Base-by-base conservation (phyloP, 2,113 vertebrate species). In the Andinoacara biseriatus region DNA sequence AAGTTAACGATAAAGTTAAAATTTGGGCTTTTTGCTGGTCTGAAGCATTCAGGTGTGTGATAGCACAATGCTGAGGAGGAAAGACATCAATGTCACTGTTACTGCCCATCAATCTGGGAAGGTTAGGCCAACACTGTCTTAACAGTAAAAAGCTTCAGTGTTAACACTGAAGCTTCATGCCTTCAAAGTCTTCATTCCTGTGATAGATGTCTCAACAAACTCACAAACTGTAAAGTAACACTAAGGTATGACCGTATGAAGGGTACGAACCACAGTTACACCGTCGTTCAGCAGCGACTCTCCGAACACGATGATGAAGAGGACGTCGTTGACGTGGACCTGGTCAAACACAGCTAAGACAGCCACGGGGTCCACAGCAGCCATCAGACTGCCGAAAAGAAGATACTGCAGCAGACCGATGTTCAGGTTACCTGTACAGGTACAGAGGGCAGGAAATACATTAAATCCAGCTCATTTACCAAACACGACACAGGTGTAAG, bases 291-390 rank as follows among this genome's bases (percentile, higher is more conserved):
- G 97, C 80, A 99, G 95, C 0, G 98, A 99, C 95, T 99, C 98
- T 90, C 98, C 98, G 35, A 99, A 99, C 86, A 99, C 98, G 80
- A 99, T 94, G 92, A 99, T 99, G 91, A 99, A 99, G n/a, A 99
- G 96, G 29, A 99, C 96, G 79, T 99, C 98, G 0, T 99, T 99
- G 89, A 99, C 98, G 0, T 99, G 98, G 11, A 99, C 98, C 89
- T 99, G 97, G 85, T 99, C 98, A 79, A 99, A 99, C 67, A 99
- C 97, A 0, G 98, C 98, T 31, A 99, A 94, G 80, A 99, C 98
- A 0, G 98, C 98, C 69, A 99, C 98, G 0, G 98, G 98, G 87
- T 99, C 98, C 81, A 99, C 98, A 0, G 98, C 98, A 0, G 98
- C 96, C 0, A 99, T 96, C 79, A 99, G 95, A 33, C 98, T 99